Base-by-base conservation (phyloP, 2,113 vertebrate species). In the Zapornia atra region DNA sequence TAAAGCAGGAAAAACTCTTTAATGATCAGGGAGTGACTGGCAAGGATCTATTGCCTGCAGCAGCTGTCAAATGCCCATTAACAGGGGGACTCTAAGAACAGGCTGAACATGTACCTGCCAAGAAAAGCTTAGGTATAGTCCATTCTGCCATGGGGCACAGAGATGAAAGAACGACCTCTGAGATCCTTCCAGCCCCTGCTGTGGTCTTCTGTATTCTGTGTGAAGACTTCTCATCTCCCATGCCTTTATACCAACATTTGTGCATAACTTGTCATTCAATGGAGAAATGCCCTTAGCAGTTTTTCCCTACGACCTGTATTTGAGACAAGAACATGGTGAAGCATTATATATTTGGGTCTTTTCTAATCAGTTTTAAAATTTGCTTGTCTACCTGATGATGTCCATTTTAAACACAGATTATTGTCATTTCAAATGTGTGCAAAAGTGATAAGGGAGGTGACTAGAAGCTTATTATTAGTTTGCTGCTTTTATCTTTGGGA, bases 401-500 rank as follows among this genome's bases (percentile, higher is more conserved):
- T 86, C 50, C 5, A 33, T 78, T 87, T 87, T 60, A 78, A 88
- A 88, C 40, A 40, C n/a, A 84, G 22, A 85, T 90, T 88, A 56
- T 20, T 86, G 53, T 66, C 2, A 2, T 92, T 89, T 79, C 48
- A 75, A 91, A 73, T 56, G 65, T 91, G 86, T 26, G 5, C 75
- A 94, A 94, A 94, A 92, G 69, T 28, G 82, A 94, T 93, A 94
- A 96, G 82, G 90, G 94, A 96, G 96, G 86, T 96, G 93, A 96
- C 95, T 97, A 90, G 78, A 95, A 92, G 53, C 96, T 96, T 76
- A 63, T 78, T 97, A 96, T 96, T 97, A 97, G 97, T 97, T 97
- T 96, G 73, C 96, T 94, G 90, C 84, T 96, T 98, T 97, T 98
- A 78, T 97, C 93, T 97, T 97, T 36, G 16, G 64, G 90, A 98